phyloP scores from a whole-genome alignment of 2,888 invertebrate genomes.

The Acrocyrtus sp. region DNA sequence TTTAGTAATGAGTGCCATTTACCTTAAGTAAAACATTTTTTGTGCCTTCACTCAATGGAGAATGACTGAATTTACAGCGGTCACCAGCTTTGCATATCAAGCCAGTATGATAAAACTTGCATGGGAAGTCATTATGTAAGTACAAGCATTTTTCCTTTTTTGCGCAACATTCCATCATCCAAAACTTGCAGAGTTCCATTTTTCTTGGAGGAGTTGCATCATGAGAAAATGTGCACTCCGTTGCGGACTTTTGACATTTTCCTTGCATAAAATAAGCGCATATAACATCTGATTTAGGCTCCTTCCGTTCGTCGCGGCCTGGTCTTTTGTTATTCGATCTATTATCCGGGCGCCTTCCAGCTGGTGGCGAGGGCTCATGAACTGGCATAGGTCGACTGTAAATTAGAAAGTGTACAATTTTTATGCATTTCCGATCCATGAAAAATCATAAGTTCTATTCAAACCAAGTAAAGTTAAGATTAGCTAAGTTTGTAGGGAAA shows the following conservation, averaged over 20 bases:
- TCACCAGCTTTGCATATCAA: slow-evolving; percentile 81
- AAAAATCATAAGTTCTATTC: not conserved
- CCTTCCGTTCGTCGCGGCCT: slow-evolving; percentile 23
- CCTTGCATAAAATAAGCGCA: slow-evolving; percentile 90
- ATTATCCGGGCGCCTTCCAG: slow-evolving; percentile 16
- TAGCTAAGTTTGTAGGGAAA: no score
- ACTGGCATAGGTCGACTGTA: slow-evolving; percentile 6
- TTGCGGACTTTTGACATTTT: slow-evolving; percentile 82
- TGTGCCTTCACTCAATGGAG: slow-evolving; percentile 83
- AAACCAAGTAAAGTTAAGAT: no score
- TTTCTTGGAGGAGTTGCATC: slow-evolving; percentile 84
- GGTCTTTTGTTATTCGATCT: slow-evolving; percentile 19
- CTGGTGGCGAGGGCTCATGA: slow-evolving; percentile 25
- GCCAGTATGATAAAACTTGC: slow-evolving; percentile 96
- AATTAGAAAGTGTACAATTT: no score
- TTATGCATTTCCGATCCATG: not conserved
- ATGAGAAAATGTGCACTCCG: slow-evolving; percentile 89
- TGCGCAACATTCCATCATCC: slow-evolving; percentile 93
- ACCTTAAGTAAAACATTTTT: slow-evolving; percentile 71
- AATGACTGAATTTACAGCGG: slow-evolving; percentile 95
- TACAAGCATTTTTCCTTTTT: slow-evolving; percentile 95
- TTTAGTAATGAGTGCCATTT: no score
- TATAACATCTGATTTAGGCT: slow-evolving; percentile 72
- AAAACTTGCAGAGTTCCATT: slow-evolving; percentile 96
- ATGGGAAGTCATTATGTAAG: slow-evolving; percentile 97